These are phyloP conservation scores for Poeciliopsis turneri DNA, from an alignment of 2,797 vertebrate genomes.

Conservation along the genomic window DNA sequence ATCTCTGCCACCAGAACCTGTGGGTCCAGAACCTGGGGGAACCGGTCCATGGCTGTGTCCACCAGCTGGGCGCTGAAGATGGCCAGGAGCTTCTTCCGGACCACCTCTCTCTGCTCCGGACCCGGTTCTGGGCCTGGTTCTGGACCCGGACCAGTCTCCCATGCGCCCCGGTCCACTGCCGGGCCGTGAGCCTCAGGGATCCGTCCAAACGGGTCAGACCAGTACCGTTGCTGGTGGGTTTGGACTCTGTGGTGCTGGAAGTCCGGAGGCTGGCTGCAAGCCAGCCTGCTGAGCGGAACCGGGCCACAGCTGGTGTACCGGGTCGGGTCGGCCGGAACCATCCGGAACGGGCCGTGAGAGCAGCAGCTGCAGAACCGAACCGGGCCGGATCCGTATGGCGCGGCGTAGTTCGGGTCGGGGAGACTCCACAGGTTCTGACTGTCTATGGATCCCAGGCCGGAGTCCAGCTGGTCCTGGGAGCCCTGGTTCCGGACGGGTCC, in stretches of 20 bases:
- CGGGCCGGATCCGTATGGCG: constrained; percentile 14
- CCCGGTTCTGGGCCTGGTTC: neutral
- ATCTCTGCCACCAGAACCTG: constrained; percentile 77
- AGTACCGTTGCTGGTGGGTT: constrained; percentile 46
- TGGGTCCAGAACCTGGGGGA: constrained; percentile 74
- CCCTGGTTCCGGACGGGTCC: neutral
- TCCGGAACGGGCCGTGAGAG: constrained; percentile 34
- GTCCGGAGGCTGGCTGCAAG: constrained; percentile 42
- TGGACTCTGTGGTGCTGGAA: constrained; percentile 47
- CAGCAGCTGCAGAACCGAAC: constrained; percentile 61
- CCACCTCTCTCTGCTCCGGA: constrained; percentile 56
- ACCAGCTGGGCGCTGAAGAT: constrained; percentile 78
- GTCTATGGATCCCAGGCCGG: constrained; percentile 80
- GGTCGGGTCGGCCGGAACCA: constrained; percentile 5
- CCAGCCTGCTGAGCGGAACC: constrained; percentile 43
- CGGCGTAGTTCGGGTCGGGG: constrained; percentile 40
- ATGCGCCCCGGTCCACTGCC: constrained; percentile 10
- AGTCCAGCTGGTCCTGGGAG: constrained; percentile 76
- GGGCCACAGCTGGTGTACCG: constrained; percentile 43
- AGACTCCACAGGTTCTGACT: constrained; percentile 41
- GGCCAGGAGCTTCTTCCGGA: constrained; percentile 77
- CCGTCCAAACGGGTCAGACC: constrained; percentile 58
- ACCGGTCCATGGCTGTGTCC: constrained; percentile 77
- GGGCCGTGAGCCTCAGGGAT: neutral
- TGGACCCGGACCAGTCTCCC: constrained; percentile 36